Evolutionary conservation across 1,140 invertebrate species (phyloP).

Genomic region (Neelides sp.): DNA sequence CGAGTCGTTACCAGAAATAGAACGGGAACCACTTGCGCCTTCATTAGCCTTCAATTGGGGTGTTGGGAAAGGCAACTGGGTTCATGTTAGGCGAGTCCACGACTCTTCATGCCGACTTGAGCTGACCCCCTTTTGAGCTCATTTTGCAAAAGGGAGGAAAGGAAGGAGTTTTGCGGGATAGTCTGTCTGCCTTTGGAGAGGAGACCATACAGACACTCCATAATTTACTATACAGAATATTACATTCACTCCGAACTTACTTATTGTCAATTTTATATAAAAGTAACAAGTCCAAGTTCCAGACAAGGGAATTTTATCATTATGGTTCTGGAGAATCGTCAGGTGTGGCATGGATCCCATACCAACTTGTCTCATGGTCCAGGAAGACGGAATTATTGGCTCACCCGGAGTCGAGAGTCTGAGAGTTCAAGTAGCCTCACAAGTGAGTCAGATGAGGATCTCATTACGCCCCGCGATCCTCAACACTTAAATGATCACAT

Average conservation of each 20-base stretch:
- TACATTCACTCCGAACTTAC: too few relatives aligned
- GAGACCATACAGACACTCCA: neutral
- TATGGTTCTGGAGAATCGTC: slow-evolving; percentile 16
- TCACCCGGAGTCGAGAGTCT: slow-evolving; percentile 6
- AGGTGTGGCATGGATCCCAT: slow-evolving; percentile 13
- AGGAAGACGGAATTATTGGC: slow-evolving; percentile 11
- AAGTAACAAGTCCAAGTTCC: too few relatives aligned
- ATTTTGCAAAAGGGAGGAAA: neutral
- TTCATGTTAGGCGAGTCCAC: neutral
- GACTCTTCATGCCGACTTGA: neutral
- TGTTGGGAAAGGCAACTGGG: too few relatives aligned
- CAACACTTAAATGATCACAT: too few relatives aligned
- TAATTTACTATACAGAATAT: too few relatives aligned
- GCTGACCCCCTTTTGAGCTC: slow-evolving; percentile 1
- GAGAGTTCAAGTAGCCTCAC: slow-evolving; percentile 17
- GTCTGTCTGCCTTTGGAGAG: neutral
- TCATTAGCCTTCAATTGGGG: too few relatives aligned
- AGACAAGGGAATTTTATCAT: neutral
- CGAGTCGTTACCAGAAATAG: too few relatives aligned
- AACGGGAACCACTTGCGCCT: slow-evolving; percentile 11
- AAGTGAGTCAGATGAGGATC: slow-evolving; percentile 24
- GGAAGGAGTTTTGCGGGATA: neutral
- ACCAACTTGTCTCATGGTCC: slow-evolving; percentile 11
- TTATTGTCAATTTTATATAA: too few relatives aligned
- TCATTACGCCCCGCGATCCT: neutral